Conservation (phyloP, 2,113 vertebrate genomes). For the Gallinago paraguaiae region DNA sequence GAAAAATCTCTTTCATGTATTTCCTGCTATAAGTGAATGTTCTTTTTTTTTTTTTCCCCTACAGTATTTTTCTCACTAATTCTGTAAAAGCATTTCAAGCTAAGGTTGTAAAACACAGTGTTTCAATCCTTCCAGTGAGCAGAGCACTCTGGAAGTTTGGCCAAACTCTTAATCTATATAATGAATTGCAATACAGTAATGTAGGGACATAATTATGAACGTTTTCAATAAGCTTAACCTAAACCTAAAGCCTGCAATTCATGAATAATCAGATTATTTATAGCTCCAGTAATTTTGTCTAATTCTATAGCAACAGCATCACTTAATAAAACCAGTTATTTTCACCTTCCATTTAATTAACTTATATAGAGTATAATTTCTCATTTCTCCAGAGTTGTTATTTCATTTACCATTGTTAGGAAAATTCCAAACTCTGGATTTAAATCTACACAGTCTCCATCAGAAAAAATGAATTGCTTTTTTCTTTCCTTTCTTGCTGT, state of each 20-base stretch:
- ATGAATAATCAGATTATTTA: not conserved
- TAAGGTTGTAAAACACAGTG: not conserved
- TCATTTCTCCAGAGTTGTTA: not conserved
- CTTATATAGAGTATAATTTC: not conserved
- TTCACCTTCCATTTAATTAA: not conserved
- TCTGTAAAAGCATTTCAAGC: not conserved
- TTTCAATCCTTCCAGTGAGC: not conserved
- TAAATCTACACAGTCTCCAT: constrained; percentile 89
- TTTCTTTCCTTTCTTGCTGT: constrained; percentile 89
- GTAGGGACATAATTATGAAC: not conserved
- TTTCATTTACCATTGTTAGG: constrained; percentile 86
- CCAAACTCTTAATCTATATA: not conserved
- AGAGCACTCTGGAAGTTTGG: not conserved
- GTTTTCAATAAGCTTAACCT: not conserved
- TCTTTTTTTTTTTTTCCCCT: not conserved
- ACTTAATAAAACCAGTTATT: not conserved
- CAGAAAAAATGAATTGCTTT: constrained; percentile 87
- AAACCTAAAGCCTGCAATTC: not conserved
- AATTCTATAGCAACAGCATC: not conserved
- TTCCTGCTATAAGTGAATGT: not conserved
- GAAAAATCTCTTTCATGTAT: not conserved
- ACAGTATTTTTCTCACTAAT: not conserved
- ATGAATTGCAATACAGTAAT: not conserved
- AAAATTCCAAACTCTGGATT: constrained; percentile 93
- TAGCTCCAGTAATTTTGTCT: not conserved